Base-by-base conservation (phyloP, 2,888 invertebrate species). In the Tipula lateralis region DNA sequence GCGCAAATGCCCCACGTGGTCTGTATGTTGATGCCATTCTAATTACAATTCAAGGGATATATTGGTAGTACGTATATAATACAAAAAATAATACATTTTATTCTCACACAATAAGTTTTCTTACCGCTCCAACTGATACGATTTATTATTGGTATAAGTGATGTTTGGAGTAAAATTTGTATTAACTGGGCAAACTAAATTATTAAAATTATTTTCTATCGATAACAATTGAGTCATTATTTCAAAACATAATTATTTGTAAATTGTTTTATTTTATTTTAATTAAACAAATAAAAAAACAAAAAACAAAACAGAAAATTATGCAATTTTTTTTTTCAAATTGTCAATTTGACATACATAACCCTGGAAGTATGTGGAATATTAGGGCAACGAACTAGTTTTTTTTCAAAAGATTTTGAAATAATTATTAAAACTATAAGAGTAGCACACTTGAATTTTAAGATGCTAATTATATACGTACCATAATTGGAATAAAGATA, bases 1-100 rank as follows among this genome's bases (percentile, higher is more conserved):
- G 88, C 50, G 90, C 90, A 85, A 90, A 86, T 1, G 89, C 89
- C 24, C 90, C 89, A 85, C 88, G 88, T 19, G 90, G 90, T 85
- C 88, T 88, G 87, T 88, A 89, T 84, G 86, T 86, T 84, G 87
- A 88, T 89, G 88, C 89, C 86, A 36, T 34, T 24, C 83, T 83
- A 83, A 83, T 32, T 1, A 30, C 82, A 83, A 13, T 16, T 30
- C 6, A 30, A 80, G 19, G n/a, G 7, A 6, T 19, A 50, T 36
- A 9, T 44, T 32, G 7, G 4, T n/a, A 66, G 24, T 66, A 66
- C 24, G 9, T 24, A 9, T 66, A 24, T 24, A 24, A 19, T 66
- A 24, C 7, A 19, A 19, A 66, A 9, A 66, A 50, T 16, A 16
- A 5, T 19, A 16, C n/a, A 7, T 24, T 24, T 7, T 19, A 50